Base-by-base conservation (phyloP, 2,113 vertebrate genomes). In the Hippoglossus stenolepis region DNA sequence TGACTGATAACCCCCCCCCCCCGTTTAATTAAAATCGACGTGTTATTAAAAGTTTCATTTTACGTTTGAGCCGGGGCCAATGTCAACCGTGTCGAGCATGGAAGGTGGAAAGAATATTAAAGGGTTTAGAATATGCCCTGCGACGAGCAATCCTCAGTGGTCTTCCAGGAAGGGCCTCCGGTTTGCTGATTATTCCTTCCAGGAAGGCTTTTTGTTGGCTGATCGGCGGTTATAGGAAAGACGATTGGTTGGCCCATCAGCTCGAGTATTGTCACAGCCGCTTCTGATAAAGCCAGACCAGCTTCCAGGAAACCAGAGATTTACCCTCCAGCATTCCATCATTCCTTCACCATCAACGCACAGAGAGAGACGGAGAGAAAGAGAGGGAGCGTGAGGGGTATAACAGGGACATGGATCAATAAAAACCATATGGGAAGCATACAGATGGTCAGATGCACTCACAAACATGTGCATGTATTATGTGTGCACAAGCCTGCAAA, bases 301-400 rank as follows among this genome's bases (percentile, higher is more conserved):
- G 85, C 87, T 93, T 93, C 90, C 90, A 91, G 91, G 92, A 93
- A 93, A 91, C 84, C 83, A 74, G 86, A 90, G 90, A 89, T 88
- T 90, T 92, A 91, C 88, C 90, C 89, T 91, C 82, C 81, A 87
- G 90, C 89, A 90, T 91, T 93, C 90, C 91, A 91, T 91, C 91
- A 90, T 90, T 93, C 92, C 87, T 92, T 88, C 86, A 85, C 78
- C 90, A 87, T 92, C 91, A 82, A 84, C 13, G 85, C 67, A 70
- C 59, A 73, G 70, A 67, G 54, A 79, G 40, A 83, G 67, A 82
- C 14, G 21, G 65, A 78, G 68, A 65, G 66, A 80, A 72, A 8
- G 75, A 53, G 64, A 82, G 71, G 75, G 79, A 79, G 82, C 70
- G 78, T 79, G 70, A 79, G 81, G 85, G 86, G 78, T 67, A 72